Conservation (phyloP, 2,113 vertebrate species). For the Lepus americanus region DNA sequence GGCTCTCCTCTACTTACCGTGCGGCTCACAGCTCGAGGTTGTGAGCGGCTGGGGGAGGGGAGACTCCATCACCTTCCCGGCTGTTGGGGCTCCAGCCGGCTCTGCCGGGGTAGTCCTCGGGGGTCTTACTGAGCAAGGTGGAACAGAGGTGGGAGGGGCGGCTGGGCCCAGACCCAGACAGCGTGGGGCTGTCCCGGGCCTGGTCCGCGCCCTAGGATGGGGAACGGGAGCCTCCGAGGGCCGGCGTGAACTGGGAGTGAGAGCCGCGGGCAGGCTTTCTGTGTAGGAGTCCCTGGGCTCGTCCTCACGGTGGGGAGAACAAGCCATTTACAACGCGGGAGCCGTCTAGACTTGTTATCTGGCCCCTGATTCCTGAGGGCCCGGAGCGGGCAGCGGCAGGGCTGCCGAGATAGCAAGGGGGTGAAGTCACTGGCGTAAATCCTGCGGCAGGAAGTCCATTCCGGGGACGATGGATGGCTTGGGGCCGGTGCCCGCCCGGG, state of each 20-base stretch:
- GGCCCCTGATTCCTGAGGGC: conserved; percentile 79
- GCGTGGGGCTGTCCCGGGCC: neutral
- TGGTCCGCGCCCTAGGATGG: too few relatives aligned
- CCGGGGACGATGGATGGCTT: conserved; percentile 74
- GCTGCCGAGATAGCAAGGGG: conserved; percentile 80
- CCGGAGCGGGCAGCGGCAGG: conserved; percentile 70
- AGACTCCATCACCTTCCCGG: neutral
- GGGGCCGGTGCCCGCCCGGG: conserved; percentile 73
- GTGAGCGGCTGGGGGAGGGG: accelerated
- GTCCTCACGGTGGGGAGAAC: conserved; percentile 30
- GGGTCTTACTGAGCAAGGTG: neutral
- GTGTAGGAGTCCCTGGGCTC: neutral
- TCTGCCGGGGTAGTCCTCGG: accelerated
- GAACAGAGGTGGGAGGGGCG: too few relatives aligned
- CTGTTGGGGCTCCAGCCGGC: neutral
- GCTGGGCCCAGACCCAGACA: neutral
- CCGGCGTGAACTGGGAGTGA: neutral
- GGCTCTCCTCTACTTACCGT: neutral
- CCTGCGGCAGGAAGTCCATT: conserved; percentile 79
- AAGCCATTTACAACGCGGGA: conserved; percentile 64
- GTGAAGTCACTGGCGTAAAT: conserved; percentile 80
- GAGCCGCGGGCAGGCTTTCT: accelerated
- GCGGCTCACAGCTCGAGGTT: neutral
- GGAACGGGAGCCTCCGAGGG: too few relatives aligned
- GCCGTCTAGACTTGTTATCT: conserved; percentile 85